phyloP scores from a whole-genome alignment of 2,113 vertebrate species.

The Octodon degus region DNA sequence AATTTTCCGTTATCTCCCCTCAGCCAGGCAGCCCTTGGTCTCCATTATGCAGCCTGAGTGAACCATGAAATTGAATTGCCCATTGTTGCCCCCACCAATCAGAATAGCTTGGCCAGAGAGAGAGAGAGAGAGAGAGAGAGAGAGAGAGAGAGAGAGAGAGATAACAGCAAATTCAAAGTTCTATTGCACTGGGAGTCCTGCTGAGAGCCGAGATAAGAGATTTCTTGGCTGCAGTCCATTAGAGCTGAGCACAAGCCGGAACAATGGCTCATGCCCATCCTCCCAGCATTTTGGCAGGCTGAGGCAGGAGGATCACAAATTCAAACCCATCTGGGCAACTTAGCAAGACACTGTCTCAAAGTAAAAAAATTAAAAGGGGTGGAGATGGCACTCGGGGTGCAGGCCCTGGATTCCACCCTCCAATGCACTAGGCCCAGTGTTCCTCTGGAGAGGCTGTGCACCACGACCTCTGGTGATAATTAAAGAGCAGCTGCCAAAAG shows the following conservation, averaged over 20 bases:
- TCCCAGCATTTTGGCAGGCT: background rate
- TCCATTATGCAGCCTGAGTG: background rate
- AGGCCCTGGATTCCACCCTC: background rate
- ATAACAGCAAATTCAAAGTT: background rate
- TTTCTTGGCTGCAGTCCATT: background rate
- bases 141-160: background rate
- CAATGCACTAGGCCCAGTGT: background rate
- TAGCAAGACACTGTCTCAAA: background rate
- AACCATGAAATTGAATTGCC: background rate
- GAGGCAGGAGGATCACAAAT: background rate
- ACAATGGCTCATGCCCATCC: background rate
- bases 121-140: background rate
- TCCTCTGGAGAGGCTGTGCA: background rate
- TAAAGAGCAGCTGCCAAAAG: background rate
- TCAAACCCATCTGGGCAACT: background rate
- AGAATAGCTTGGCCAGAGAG: background rate
- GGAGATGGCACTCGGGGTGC: background rate
- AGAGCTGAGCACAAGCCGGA: too few relatives aligned
- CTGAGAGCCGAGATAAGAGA: background rate
- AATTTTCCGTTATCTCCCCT: background rate
- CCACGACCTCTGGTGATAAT: background rate
- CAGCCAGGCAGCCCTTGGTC: background rate
- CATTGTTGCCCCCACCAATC: background rate
- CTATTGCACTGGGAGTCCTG: background rate
- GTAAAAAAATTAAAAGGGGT: background rate